Base-by-base conservation (phyloP, 2,888 invertebrate genomes). In the Erebia palarica region DNA sequence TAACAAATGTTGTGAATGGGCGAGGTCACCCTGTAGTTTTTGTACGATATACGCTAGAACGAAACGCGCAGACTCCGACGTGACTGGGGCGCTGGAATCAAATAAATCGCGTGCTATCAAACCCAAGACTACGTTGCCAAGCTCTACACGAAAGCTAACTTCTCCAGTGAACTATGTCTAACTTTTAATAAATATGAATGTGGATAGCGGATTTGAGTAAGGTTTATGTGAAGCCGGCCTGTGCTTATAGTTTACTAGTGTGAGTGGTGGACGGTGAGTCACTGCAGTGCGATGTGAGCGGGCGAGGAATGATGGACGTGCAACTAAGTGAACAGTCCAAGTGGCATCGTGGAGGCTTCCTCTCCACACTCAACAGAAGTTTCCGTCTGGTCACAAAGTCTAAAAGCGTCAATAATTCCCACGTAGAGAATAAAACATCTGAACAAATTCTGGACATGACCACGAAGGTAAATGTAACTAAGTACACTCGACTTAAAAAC, bases 311-410 rank as follows among this genome's bases (percentile, higher is more conserved):
- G 84, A 92, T 90, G 91, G 90, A 91, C 84, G 87, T 89, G 83
- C 87, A 87, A 83, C 79, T 85, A 76, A 86, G 82, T 80, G 90
- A 90, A 80, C 84, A 90, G 75, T 85, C 79, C 83, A 92, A 91
- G 86, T 90, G 90, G 91, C 88, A 89, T 81, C 88, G 90, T 75
- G 91, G 91, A 77, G 91, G 93, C 73, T 91, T 93, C 84, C 85
- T 93, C 80, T 92, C 90, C 73, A 84, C 88, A 72, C 83, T 93
- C 18, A 93, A 93, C 79, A 87, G 92, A 81, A 93, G 93, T 83
- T 92, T 93, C 84, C 89, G 93, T 69, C 81, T 92, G 73, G 80
- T 86, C 36, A 86, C 85, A 73, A 91, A 86, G 79, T 82, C 89
- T 16, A 87, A 83, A 78, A 86, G 82, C 80, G 80, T 78, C 65